Percentiles rank a stretch among this genome's conserved stretches.
Conservation (phyloP, 2,113 vertebrate species). For the Naja naja region DNA sequence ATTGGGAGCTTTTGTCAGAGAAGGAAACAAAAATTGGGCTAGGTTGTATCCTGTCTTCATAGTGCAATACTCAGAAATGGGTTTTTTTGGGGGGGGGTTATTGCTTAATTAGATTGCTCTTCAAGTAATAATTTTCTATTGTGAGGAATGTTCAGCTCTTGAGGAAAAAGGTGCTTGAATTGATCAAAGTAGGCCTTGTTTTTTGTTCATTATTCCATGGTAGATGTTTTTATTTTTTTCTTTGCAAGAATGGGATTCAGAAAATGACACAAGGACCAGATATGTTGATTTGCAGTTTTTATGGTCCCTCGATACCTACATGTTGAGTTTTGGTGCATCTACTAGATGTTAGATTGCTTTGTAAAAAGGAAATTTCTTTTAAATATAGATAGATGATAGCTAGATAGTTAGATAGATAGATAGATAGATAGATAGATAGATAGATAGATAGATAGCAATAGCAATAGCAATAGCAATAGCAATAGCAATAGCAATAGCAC, state of each 20-base stretch:
- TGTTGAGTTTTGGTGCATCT: neutral
- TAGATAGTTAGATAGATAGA: neutral
- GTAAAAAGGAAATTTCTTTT: neutral
- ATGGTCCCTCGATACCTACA: neutral
- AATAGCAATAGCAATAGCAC: no score
- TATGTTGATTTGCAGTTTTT: neutral
- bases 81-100: slow-evolving; percentile 20
- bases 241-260: neutral
- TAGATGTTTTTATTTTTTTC: neutral
- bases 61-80: neutral
- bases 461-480: no score
- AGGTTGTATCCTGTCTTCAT: neutral
- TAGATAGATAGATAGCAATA: no score
- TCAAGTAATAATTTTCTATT: slow-evolving; percentile 43
- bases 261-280: neutral
- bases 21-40: slow-evolving; percentile 25
- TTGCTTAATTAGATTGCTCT: slow-evolving; percentile 48
- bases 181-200: neutral
- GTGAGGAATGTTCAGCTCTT: neutral
- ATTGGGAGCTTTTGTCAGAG: neutral
- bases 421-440: no score
- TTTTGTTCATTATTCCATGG: neutral
- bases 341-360: neutral
- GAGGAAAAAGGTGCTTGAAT: neutral
- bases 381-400: neutral